phyloP scores from a whole-genome alignment of 1,140 invertebrate species.

The Babylonia areolata region DNA sequence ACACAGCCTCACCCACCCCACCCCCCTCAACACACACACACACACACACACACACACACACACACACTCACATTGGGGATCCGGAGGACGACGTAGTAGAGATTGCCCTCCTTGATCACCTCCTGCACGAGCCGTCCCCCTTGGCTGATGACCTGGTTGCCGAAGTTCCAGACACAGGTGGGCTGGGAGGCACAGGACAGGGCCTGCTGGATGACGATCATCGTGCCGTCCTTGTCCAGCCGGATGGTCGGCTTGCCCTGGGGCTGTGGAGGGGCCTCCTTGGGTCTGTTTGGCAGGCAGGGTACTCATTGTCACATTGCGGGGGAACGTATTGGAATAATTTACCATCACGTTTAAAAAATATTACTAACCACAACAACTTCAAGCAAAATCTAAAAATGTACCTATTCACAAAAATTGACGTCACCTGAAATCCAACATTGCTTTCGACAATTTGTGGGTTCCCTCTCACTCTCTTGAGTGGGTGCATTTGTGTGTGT shows the following conservation, averaged over 20 bases:
- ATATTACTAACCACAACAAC: too few species aligned
- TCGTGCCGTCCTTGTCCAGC: constrained; percentile 89
- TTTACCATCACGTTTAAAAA: too few species aligned
- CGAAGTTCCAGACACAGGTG: constrained; percentile 66
- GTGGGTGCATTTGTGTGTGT: too few species aligned
- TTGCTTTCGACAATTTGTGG: too few species aligned
- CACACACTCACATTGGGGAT: constrained; percentile 67
- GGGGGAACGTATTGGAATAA: too few species aligned
- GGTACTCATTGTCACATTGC: too few species aligned
- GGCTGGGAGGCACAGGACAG: constrained; percentile 61
- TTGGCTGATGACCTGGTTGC: constrained; percentile 66
- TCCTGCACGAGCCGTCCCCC: constrained; percentile 67
- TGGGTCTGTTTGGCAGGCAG: constrained; percentile 45
- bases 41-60: background rate
- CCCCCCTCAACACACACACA: background rate
- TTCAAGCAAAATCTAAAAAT: too few species aligned
- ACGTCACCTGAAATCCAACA: too few species aligned
- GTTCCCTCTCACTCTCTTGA: too few species aligned
- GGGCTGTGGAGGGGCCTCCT: constrained; percentile 88
- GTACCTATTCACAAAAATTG: too few species aligned
- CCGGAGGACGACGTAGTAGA: constrained; percentile 62
- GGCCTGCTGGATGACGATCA: constrained; percentile 63
- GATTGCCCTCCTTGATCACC: constrained; percentile 56
- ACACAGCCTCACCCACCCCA: background rate
- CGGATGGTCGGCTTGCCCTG: constrained; percentile 98